Conservation (phyloP, 2,797 vertebrate genomes). For the Leptodactylus fallax region DNA sequence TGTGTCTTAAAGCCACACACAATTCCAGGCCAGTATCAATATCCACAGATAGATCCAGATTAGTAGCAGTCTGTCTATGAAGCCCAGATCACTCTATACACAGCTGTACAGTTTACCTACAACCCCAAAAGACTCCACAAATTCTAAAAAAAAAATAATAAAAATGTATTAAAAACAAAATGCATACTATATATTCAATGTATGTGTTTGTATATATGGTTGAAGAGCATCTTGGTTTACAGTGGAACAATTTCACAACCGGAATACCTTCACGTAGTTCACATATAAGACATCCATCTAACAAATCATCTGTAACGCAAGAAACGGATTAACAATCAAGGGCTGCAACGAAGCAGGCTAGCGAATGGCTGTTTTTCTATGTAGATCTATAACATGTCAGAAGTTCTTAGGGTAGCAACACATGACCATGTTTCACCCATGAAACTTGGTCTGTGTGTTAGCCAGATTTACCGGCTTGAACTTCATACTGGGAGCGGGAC, state of each 20-base stretch:
- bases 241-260: background rate
- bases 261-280: background rate
- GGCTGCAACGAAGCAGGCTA: background rate
- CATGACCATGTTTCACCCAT: too few species aligned
- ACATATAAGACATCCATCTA: background rate
- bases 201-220: background rate
- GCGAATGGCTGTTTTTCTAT: background rate
- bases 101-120: background rate
- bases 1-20: constrained; percentile 15
- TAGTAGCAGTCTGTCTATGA: background rate
- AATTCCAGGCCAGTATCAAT: constrained; percentile 37
- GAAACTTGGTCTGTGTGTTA: too few species aligned
- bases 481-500: too few species aligned
- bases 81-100: background rate
- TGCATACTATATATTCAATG: background rate
- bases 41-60: constrained; percentile 6
- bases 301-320: background rate
- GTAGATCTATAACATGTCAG: too few species aligned
- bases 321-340: too few species aligned
- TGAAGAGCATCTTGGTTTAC: background rate
- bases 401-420: too few species aligned
- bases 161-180: background rate
- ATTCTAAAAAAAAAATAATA: background rate
- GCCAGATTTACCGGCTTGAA: too few species aligned
- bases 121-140: background rate